A percentile compares a stretch with the other conserved stretches of the same genome.
Evolutionary conservation across 92 coral and sea anemone genomes (phyloP).

Genomic region (Desmophyllum pertusum): DNA sequence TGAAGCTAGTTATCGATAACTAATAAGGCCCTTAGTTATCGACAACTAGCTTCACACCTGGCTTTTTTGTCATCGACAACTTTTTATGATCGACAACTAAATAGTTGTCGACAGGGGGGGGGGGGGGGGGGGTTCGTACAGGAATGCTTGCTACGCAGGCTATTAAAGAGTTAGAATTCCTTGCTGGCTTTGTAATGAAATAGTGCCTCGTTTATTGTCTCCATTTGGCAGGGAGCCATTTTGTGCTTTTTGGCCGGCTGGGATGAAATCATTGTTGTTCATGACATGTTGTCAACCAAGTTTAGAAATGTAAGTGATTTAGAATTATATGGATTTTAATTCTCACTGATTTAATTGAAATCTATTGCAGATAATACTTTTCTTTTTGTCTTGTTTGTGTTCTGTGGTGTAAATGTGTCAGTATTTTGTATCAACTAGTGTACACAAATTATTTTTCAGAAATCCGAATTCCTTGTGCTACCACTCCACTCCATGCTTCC

Average conservation of each 20-base stretch:
- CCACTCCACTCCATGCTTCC: slow-evolving; percentile 96
- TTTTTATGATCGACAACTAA: no score
- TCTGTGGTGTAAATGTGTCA: background rate
- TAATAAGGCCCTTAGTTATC: no score
- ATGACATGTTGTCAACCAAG: slow-evolving; percentile 73
- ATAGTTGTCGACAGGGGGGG: no score
- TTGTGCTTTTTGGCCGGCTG: slow-evolving; percentile 95
- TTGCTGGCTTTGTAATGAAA: background rate
- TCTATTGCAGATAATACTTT: background rate
- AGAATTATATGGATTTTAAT: background rate
- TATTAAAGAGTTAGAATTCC: no score
- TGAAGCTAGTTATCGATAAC: no score
- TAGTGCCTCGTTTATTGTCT: background rate
- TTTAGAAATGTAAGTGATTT: background rate
- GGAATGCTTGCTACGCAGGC: no score
- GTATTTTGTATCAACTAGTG: background rate
- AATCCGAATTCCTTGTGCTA: slow-evolving; percentile 66
- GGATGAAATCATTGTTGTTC: slow-evolving; percentile 89
- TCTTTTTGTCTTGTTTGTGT: background rate
- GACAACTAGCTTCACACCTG: no score
- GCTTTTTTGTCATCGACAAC: no score
- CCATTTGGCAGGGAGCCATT: slow-evolving; percentile 76
- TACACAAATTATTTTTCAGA: slow-evolving; percentile 47
- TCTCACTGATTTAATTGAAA: background rate
- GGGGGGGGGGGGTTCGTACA: no score